Conservation (phyloP, 1,140 invertebrate species). For the Aporrectodea caliginosa region DNA sequence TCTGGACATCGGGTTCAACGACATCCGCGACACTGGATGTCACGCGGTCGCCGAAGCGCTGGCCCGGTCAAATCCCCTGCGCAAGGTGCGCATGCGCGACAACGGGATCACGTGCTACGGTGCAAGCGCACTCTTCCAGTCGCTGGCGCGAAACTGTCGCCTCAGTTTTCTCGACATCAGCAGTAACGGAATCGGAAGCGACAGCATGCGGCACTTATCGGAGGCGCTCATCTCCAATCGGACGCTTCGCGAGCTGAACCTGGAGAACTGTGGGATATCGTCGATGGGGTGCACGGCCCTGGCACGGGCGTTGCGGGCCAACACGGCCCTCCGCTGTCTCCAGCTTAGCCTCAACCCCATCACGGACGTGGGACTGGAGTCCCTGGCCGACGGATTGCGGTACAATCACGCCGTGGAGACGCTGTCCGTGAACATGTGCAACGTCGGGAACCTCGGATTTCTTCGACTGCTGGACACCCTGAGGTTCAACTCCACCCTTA, state of each 20-base stretch:
- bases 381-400: slow-evolving; percentile 44
- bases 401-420: slow-evolving; percentile 46
- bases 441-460: slow-evolving; percentile 51
- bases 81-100: slow-evolving; percentile 14
- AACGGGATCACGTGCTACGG: slow-evolving; percentile 40
- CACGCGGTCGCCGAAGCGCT: slow-evolving; percentile 20
- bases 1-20: slow-evolving; percentile 31
- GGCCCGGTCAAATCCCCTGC: not conserved
- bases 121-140: slow-evolving; percentile 37
- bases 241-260: slow-evolving; percentile 42
- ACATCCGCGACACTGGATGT: slow-evolving; percentile 19
- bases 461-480: slow-evolving; percentile 46
- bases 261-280: slow-evolving; percentile 51
- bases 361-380: slow-evolving; percentile 42
- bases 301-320: slow-evolving; percentile 42
- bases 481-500: not conserved
- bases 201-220: slow-evolving; percentile 40
- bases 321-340: slow-evolving; percentile 43
- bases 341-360: slow-evolving; percentile 51
- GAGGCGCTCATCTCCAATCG: slow-evolving; percentile 47
- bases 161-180: slow-evolving; percentile 46
- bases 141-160: slow-evolving; percentile 39
- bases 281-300: slow-evolving; percentile 40
- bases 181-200: slow-evolving; percentile 46
- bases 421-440: slow-evolving; percentile 52